Evolutionary conservation across 64 coral and sea anemone species (phyloP), one percentile per base, ranked within the genome.

Genomic region (Catalaphyllia jardinei): DNA sequence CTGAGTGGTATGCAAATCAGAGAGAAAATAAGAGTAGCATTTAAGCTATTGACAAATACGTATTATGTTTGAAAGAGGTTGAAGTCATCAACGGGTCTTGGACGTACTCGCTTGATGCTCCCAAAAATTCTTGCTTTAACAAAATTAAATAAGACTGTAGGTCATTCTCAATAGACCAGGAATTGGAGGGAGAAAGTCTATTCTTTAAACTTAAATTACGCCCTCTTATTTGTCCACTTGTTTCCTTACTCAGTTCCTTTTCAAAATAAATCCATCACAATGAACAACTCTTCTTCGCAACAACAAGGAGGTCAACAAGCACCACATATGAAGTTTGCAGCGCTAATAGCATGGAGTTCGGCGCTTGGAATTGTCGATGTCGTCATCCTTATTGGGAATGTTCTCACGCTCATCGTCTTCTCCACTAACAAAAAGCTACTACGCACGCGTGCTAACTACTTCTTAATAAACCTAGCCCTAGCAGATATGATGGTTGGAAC

Each of bases 401-500:
- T 89, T 10, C 67, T 96, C 49, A 93, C 94, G 10, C 72, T 96
- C 4, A 79, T 78, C 31, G 91, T 96, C 18, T 96, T 96, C 77
- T 73, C 87, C 17, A 93, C 83, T 16, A 93, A 96, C 86, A 96
- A 87, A 54, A 82, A 89, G 33, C 76, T 96, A 29, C 30, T 96
- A 35, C 87, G 94, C 57, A 93, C 80, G 31, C 91, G 94, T 30
- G 94, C 94, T 22, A 96, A 96, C 60, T 90, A 90, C 20, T 96
- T 96, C 79, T 76, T 96, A 46, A 91, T 96, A 29, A 96, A 96
- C 55, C 82, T 96, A 8, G 94, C 94, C 25, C 29, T 93, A 38
- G 94, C 94, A 25, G 94, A 96, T 50, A 88, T 96, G 11, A 24
- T 96, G 22, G 94, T 96, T 50, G 94, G 94, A 25, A 83, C 87